Evolutionary conservation across 2,797 vertebrate species (phyloP).

Genomic region (Margarornis squamiger): DNA sequence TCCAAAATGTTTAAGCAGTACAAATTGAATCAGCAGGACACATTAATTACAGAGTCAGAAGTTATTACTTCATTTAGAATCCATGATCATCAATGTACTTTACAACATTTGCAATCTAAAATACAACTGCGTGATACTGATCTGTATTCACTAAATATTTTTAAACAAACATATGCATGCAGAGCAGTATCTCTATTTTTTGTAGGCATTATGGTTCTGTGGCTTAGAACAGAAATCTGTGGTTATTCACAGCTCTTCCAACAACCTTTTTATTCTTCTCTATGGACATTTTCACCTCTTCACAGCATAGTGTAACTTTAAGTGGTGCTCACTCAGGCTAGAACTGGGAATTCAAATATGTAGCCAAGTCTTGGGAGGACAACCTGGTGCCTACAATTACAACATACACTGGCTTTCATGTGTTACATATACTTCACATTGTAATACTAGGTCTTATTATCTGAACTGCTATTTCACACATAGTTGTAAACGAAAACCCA

Average conservation of each 20-base stretch:
- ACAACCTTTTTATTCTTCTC: neutral
- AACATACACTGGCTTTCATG: neutral
- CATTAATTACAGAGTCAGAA: neutral
- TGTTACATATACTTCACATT: neutral
- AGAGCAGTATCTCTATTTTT: neutral
- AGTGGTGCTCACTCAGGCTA: neutral
- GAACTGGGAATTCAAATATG: neutral
- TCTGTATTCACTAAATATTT: neutral
- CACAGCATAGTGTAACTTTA: neutral
- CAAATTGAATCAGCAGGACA: neutral
- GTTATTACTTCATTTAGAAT: neutral
- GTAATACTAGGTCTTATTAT: neutral
- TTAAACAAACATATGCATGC: neutral
- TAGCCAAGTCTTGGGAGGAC: neutral
- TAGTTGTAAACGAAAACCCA: neutral
- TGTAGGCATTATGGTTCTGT: fast-evolving
- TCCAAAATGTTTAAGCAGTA: neutral
- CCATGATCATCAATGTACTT: neutral
- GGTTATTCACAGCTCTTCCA: neutral
- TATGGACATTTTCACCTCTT: neutral
- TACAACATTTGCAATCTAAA: neutral
- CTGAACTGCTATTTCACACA: neutral
- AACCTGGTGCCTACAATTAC: neutral
- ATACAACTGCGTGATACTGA: neutral
- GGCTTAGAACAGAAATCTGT: neutral